A percentile compares a stretch with the other conserved stretches of the same genome.
Evolutionary conservation across 2,797 vertebrate genomes (phyloP).

Genomic region (Pteronotus mesoamericanus): DNA sequence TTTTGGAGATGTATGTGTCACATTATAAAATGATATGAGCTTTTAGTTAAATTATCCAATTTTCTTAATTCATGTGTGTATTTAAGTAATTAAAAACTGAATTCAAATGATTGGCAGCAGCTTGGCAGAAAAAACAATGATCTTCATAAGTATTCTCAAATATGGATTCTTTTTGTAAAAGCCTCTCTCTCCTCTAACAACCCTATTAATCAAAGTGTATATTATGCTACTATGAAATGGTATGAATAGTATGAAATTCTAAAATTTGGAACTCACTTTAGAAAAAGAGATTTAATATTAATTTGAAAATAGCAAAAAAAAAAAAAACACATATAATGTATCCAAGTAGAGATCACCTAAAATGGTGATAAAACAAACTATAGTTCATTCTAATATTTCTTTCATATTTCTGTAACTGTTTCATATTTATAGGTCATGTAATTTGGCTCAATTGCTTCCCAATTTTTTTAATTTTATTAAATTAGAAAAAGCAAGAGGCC

Average conservation of each 20-base stretch:
- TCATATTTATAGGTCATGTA: not conserved
- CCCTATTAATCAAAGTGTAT: not conserved
- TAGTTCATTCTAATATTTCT: not conserved
- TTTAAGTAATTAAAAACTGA: conserved; percentile 41
- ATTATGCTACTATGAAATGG: not conserved
- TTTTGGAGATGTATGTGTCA: not conserved
- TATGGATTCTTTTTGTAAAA: not conserved
- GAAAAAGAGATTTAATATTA: not conserved
- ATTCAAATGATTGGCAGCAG: not conserved
- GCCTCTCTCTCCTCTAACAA: not conserved
- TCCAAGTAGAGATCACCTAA: not conserved
- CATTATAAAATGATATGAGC: conserved; percentile 21
- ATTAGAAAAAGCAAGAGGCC: not conserved
- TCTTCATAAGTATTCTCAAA: not conserved
- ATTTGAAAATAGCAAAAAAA: not conserved
- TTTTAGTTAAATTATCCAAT: conserved; percentile 12
- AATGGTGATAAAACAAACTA: not conserved
- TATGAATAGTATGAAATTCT: not conserved
- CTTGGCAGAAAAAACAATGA: not conserved
- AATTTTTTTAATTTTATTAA: not conserved
- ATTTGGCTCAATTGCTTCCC: not conserved
- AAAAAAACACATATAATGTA: not conserved
- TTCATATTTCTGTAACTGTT: not conserved
- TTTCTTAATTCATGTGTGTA: not conserved
- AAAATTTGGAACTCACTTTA: not conserved